Base-by-base conservation (phyloP, 2,797 vertebrate species). In the Ctenopoma multispine region DNA sequence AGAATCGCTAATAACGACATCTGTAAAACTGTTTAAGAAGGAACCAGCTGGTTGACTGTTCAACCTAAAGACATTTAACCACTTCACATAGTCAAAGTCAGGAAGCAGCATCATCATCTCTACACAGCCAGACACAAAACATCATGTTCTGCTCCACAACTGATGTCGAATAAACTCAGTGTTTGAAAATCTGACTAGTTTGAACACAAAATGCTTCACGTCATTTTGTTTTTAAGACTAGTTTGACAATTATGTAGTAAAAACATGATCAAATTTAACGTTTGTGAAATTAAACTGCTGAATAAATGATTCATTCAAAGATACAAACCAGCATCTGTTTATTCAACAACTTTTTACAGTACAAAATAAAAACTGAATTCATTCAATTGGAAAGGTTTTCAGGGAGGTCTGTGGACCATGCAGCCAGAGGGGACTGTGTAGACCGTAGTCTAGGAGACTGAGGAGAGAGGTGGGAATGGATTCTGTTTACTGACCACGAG, bases 401-500 rank as follows among this genome's bases (percentile, higher is more conserved):
- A 38, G 18, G 59, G 17, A 29, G 20, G 9, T 4, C 18, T 29
- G 21, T 13, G 29, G 24, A 41, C 40, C 13, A 0, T 62, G 2
- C 20, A 50, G 49, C 47, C 57, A 18, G 15, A 54, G 11, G 50
- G 84, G 36, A 72, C 79, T 79, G 72, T 86, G 84, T 83, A 80
- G 71, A 80, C 27, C 6, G 77, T 69, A 58, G 84, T 81, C 73
- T 91, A 92, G 86, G 95, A 96, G 70, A 97, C 90, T 0, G 96
- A 95, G 24, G 97, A 97, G 41, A 99, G 89, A 0, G 96, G 90
- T 46, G 97, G 98, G 84, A 99, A 99, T 0, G 98, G 97, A 62
- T 99, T 99, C 88, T 99, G 97, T 89, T 99, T 99, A 83, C 98
- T 99, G 90, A 99, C 98, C 5, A 99, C 98, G 15, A 99, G 94